Conservation (phyloP, 2,113 vertebrate species). For the Macquaria ambigua region DNA sequence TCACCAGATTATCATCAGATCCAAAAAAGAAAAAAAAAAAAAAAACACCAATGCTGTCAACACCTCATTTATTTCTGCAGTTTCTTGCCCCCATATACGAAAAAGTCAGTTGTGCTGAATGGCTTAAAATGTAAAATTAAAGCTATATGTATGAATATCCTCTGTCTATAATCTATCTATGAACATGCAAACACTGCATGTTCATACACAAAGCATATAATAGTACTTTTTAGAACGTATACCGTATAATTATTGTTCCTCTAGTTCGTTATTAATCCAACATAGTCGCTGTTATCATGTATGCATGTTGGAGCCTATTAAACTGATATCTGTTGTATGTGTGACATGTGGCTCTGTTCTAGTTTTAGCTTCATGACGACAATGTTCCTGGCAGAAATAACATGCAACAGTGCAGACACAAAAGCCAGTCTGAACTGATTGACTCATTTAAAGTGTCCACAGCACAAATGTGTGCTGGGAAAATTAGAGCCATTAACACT, state of each 20-base stretch:
- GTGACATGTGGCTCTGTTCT: conserved; percentile 18
- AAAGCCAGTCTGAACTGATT: conserved; percentile 31
- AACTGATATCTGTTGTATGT: not conserved
- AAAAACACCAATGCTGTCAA: conserved; percentile 17
- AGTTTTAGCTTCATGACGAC: conserved; percentile 22
- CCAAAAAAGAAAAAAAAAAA: not conserved
- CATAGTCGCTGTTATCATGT: not conserved
- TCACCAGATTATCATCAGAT: conserved; percentile 30
- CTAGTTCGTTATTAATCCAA: not conserved
- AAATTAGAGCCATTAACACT: conserved; percentile 36
- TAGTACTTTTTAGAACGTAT: not conserved
- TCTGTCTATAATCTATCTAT: no score
- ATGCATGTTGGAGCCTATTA: not conserved
- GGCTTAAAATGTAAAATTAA: not conserved
- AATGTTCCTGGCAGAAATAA: conserved; percentile 37
- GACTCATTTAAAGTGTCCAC: conserved; percentile 23
- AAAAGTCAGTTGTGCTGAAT: not conserved
- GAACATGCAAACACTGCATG: no score
- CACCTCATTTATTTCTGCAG: not conserved
- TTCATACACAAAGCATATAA: no score
- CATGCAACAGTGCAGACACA: conserved; percentile 35
- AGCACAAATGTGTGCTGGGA: conserved; percentile 2
- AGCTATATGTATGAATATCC: no score
- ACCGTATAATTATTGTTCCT: not conserved
- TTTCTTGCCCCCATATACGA: not conserved